Evolutionary conservation across 1,140 invertebrate genomes (phyloP).

Genomic region (Calephelis nemesis): DNA sequence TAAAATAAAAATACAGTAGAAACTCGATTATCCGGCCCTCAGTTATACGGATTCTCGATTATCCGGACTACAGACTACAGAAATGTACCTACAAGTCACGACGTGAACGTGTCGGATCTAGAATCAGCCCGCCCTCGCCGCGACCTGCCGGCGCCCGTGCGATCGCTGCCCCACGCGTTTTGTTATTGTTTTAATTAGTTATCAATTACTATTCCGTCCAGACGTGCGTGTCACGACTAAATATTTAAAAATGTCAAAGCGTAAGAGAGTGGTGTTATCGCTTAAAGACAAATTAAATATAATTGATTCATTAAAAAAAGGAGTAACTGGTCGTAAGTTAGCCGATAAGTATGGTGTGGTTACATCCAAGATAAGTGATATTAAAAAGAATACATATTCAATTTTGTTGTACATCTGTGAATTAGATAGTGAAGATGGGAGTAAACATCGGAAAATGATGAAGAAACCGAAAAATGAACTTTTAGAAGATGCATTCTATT

Average conservation of each 20-base stretch:
- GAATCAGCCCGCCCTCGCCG: neutral
- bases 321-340: slow-evolving; percentile 38
- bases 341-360: slow-evolving; percentile 40
- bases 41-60: neutral
- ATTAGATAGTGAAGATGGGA: slow-evolving; percentile 33
- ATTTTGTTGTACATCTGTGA: slow-evolving; percentile 39
- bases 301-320: slow-evolving; percentile 43
- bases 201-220: slow-evolving; percentile 14
- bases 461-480: slow-evolving; percentile 41
- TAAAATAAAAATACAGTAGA: too few species aligned
- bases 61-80: neutral
- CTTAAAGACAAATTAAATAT: slow-evolving; percentile 39
- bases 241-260: slow-evolving; percentile 32
- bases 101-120: neutral
- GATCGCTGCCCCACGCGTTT: neutral
- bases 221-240: neutral
- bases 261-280: slow-evolving; percentile 37
- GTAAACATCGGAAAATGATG: slow-evolving; percentile 37
- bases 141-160: too few species aligned
- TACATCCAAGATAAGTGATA: slow-evolving; percentile 39
- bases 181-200: slow-evolving; percentile 13
- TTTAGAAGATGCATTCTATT: slow-evolving; percentile 38
- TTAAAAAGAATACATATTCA: slow-evolving; percentile 37
- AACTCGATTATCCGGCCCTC: neutral
- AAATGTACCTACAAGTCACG: neutral